phyloP scores from a whole-genome alignment of 1,140 invertebrate species.

The Belonocnema kinseyi region DNA sequence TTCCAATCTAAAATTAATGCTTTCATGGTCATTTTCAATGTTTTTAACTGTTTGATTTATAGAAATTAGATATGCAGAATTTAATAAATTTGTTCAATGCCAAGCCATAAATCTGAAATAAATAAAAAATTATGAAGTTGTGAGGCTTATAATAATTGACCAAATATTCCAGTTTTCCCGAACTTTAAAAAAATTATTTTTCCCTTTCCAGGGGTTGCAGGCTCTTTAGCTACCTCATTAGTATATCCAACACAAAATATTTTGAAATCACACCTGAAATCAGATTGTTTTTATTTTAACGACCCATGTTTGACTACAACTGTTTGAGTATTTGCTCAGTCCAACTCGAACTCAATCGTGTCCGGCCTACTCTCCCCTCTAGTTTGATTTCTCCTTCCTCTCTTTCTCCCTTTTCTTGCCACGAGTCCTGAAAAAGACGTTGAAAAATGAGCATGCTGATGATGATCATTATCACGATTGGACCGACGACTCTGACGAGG shows the following conservation, averaged over 20 bases:
- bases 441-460: slow-evolving; percentile 69
- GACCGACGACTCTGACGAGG: slow-evolving; percentile 59
- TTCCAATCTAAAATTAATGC: no score
- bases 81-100: no score
- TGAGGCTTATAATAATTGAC: no score
- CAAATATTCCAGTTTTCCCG: no score
- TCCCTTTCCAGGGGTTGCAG: no score
- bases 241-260: background rate
- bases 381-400: background rate
- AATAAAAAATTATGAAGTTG: no score
- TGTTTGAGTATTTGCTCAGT: slow-evolving; percentile 26
- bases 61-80: no score
- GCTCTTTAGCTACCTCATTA: background rate
- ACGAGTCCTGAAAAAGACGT: slow-evolving; percentile 65
- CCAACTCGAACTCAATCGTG: slow-evolving; percentile 19
- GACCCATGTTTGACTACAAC: slow-evolving; percentile 25
- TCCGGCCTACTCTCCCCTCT: slow-evolving; percentile 16
- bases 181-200: no score
- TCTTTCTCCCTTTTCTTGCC: slow-evolving; percentile 44
- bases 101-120: no score
- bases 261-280: background rate
- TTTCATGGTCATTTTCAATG: no score
- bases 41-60: no score
- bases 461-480: slow-evolving; percentile 67
- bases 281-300: slow-evolving; percentile 24